These are phyloP conservation scores for Chloroclystis v-ata DNA, from an alignment of 2,888 invertebrate species.

Conservation along the genomic window DNA sequence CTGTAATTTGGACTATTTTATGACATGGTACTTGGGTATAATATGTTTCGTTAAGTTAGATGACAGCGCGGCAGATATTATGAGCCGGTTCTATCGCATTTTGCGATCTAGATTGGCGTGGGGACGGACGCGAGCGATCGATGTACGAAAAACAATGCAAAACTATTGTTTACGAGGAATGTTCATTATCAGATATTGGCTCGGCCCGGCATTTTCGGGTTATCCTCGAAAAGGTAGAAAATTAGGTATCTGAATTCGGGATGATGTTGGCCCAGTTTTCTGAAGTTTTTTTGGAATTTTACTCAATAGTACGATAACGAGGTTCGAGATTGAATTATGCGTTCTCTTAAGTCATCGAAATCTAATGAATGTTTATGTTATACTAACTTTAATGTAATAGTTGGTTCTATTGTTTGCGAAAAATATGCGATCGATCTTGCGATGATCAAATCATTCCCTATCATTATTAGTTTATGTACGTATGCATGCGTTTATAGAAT, in stretches of 20 bases:
- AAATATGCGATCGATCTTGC: no score
- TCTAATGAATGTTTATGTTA: no score
- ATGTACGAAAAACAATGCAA: conserved; percentile 23
- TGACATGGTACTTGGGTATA: conserved; percentile 60
- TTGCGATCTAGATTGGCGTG: conserved; percentile 31
- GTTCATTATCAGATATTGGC: conserved; percentile 24
- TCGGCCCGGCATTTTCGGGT: conserved; percentile 11
- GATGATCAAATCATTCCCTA: no score
- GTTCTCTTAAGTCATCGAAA: no score
- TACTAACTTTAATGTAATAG: no score
- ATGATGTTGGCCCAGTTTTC: neutral
- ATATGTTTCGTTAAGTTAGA: conserved; percentile 57
- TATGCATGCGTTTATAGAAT: no score
- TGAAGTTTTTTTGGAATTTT: neutral
- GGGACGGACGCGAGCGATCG: conserved; percentile 19
- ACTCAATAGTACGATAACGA: no score
- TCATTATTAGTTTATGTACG: no score
- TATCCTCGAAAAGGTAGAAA: conserved; percentile 13
- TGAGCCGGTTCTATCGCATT: conserved; percentile 36
- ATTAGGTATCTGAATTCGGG: conserved; percentile 1
- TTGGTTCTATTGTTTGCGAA: no score
- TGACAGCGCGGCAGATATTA: conserved; percentile 45
- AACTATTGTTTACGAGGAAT: conserved; percentile 23
- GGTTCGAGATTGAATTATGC: no score
- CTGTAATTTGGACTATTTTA: conserved; percentile 71